Percentiles rank a stretch among this genome's conserved stretches.
phyloP scores from a whole-genome alignment of 2,888 invertebrate genomes.

The Lepidocyrtoides sp. region DNA sequence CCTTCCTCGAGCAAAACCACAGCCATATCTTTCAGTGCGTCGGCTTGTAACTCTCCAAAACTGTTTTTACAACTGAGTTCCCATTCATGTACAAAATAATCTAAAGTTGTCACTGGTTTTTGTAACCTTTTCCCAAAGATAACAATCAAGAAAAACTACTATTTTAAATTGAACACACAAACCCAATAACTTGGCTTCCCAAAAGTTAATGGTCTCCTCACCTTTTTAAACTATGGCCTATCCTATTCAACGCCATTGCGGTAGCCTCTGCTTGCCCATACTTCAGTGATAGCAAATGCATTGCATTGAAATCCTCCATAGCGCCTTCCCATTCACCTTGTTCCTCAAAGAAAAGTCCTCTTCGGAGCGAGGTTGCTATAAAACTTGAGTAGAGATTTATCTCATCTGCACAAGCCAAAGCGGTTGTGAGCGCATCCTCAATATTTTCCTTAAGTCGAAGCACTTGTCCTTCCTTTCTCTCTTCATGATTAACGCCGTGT shows the following conservation, averaged over 20 bases:
- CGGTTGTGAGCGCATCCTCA: not conserved
- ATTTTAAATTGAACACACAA: not conserved
- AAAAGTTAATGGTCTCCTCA: not conserved
- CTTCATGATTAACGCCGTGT: not conserved
- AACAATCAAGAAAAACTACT: not conserved
- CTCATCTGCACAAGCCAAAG: constrained; percentile 49
- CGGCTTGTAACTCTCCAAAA: constrained; percentile 25
- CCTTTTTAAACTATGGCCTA: not conserved
- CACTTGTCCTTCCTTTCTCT: not conserved
- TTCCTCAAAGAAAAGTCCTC: constrained; percentile 58
- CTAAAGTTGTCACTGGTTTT: constrained; percentile 11
- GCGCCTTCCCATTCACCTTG: constrained; percentile 24
- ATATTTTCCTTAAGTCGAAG: not conserved
- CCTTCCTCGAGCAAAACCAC: constrained; percentile 45
- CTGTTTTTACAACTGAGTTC: constrained; percentile 1
- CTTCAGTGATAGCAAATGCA: not conserved
- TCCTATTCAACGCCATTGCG: constrained; percentile 31
- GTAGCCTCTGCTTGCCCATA: constrained; percentile 40
- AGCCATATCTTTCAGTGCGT: constrained; percentile 24
- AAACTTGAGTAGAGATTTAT: not conserved
- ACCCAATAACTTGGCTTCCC: not conserved
- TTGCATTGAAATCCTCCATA: constrained; percentile 51
- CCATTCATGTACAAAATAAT: constrained; percentile 15
- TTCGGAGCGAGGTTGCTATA: constrained; percentile 2
- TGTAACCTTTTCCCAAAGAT: not conserved